Evolutionary conservation across 2,888 invertebrate genomes (phyloP).

Genomic region (Alsophila aescularia): DNA sequence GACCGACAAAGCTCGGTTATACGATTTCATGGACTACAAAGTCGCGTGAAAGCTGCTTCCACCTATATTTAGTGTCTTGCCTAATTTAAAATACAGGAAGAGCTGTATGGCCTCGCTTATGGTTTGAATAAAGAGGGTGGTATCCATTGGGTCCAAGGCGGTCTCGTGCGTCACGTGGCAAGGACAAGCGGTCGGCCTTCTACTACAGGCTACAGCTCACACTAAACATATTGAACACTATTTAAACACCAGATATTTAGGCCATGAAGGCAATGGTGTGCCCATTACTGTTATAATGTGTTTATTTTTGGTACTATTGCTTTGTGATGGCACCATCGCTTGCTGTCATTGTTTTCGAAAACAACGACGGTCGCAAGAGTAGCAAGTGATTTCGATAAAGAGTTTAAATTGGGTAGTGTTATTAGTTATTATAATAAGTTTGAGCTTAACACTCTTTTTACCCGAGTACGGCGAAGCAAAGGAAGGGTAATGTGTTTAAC

Average conservation of each 20-base stretch:
- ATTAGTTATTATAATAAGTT: too few relatives aligned
- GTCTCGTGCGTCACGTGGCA: slow-evolving; percentile 63
- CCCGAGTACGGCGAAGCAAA: too few relatives aligned
- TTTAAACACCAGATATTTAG: slow-evolving; percentile 62
- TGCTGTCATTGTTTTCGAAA: background rate
- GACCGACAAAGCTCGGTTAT: background rate
- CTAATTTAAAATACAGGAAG: slow-evolving; percentile 32
- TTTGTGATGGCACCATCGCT: background rate
- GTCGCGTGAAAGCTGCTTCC: slow-evolving; percentile 11
- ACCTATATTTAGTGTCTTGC: slow-evolving; percentile 8
- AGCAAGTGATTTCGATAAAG: too few relatives aligned
- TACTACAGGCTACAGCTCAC: slow-evolving; percentile 17
- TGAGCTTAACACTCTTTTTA: too few relatives aligned
- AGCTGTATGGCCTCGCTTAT: slow-evolving; percentile 38
- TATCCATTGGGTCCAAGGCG: slow-evolving; percentile 59
- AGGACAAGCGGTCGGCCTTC: slow-evolving; percentile 57
- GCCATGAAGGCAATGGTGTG: slow-evolving; percentile 48
- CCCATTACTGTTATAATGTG: slow-evolving; percentile 48
- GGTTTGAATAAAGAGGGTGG: slow-evolving; percentile 42
- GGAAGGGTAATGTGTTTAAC: too few relatives aligned
- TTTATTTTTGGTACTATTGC: slow-evolving; percentile 28
- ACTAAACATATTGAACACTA: slow-evolving; percentile 46
- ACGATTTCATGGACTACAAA: slow-evolving; percentile 9
- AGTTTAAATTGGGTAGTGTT: too few relatives aligned
- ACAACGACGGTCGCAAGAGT: too few relatives aligned